A percentile compares a stretch with the other conserved stretches of the same genome.
Conservation (phyloP, 1,140 invertebrate species). For the Panagrolaimus sp. region DNA sequence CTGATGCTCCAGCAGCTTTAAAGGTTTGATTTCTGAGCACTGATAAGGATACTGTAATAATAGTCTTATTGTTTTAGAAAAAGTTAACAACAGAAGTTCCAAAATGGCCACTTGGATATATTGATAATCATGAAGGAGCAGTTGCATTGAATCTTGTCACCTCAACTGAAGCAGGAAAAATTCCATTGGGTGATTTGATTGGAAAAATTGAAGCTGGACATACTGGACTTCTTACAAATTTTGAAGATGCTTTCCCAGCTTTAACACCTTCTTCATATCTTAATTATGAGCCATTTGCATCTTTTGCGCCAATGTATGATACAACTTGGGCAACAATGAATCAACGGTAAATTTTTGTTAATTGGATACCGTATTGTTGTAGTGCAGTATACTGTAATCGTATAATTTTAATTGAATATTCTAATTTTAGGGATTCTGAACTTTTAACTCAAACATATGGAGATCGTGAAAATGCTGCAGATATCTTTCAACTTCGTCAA, state of each 20-base stretch:
- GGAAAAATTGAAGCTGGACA: slow-evolving; percentile 32
- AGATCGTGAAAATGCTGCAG: slow-evolving; percentile 77
- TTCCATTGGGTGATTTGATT: slow-evolving; percentile 38
- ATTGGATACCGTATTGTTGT: no score
- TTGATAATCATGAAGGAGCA: slow-evolving; percentile 31
- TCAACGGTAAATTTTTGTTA: slow-evolving; percentile 69
- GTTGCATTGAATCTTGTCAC: neutral
- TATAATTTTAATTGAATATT: no score
- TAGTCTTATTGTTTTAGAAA: neutral
- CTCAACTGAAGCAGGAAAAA: slow-evolving; percentile 5
- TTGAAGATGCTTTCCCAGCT: slow-evolving; percentile 4
- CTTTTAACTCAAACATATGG: slow-evolving; percentile 84
- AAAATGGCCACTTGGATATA: slow-evolving; percentile 31
- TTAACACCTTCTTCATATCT: slow-evolving; percentile 59
- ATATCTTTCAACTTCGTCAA: slow-evolving; percentile 67
- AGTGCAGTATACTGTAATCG: no score
- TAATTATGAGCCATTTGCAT: slow-evolving; percentile 84
- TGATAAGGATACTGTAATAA: no score
- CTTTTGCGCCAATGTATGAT: slow-evolving; percentile 85
- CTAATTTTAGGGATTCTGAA: slow-evolving; percentile 72
- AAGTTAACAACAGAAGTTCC: slow-evolving; percentile 25
- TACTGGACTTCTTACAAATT: neutral
- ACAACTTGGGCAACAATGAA: slow-evolving; percentile 87
- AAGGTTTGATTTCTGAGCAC: neutral
- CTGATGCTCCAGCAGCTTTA: neutral